Conservation (phyloP, 2,888 invertebrate species). For the Crocallis elinguaria region DNA sequence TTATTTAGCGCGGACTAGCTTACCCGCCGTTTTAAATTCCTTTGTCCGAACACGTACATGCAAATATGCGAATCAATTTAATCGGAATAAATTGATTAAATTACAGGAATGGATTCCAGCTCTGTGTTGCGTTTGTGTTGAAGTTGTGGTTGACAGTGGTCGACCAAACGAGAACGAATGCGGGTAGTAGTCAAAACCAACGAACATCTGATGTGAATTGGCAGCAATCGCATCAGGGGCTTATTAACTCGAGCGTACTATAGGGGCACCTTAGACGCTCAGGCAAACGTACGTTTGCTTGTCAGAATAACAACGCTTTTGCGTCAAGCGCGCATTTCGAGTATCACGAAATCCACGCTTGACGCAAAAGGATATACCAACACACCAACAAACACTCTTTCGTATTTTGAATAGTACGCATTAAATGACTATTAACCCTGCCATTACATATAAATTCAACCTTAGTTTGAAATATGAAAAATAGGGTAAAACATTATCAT, state of each 20-base stretch:
- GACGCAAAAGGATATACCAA: no score
- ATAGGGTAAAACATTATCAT: background rate
- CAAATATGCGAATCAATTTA: conserved; percentile 21
- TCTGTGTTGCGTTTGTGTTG: background rate
- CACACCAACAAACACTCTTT: no score
- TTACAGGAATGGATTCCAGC: conserved; percentile 7
- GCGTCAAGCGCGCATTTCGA: no score
- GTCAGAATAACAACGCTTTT: no score
- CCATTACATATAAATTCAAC: no score
- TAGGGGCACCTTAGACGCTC: no score
- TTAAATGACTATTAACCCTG: no score
- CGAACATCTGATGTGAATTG: conserved; percentile 52
- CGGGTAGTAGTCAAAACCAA: conserved; percentile 40
- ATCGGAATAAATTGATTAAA: conserved; percentile 19
- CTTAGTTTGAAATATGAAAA: background rate
- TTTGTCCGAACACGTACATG: conserved; percentile 21
- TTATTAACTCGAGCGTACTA: conserved; percentile 56
- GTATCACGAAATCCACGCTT: no score
- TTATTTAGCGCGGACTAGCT: conserved; percentile 34
- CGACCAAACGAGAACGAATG: conserved; percentile 25
- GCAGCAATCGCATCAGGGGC: conserved; percentile 50
- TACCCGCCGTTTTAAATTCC: conserved; percentile 26
- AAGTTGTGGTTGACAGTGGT: background rate
- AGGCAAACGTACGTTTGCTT: no score
- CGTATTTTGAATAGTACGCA: no score